phyloP scores from a whole-genome alignment of 1,140 invertebrate genomes.

The Hypothenemus hampei region DNA sequence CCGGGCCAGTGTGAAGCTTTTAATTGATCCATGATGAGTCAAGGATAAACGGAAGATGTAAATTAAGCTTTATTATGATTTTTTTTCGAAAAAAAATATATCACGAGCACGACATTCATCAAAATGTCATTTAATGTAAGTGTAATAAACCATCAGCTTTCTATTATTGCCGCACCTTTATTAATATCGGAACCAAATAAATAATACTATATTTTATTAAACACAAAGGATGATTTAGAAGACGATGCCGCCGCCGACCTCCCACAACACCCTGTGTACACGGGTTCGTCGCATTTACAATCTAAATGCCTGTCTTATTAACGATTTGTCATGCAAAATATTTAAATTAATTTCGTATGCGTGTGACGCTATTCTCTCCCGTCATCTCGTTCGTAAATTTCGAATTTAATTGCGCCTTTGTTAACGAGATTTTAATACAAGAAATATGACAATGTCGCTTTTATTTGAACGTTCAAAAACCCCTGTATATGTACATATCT shows the following conservation, averaged over 20 bases:
- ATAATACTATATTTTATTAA: not conserved
- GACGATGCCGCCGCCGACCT: not conserved
- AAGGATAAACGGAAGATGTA: slow-evolving; percentile 1
- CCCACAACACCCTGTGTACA: not conserved
- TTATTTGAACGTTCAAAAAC: too few species aligned
- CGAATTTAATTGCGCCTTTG: not conserved
- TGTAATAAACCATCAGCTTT: not conserved
- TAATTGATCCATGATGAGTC: slow-evolving; percentile 7
- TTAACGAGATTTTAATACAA: not conserved
- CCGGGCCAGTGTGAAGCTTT: slow-evolving; percentile 9
- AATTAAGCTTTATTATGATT: not conserved
- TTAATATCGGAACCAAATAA: not conserved
- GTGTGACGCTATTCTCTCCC: slow-evolving; percentile 4
- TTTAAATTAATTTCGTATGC: slow-evolving; percentile 18
- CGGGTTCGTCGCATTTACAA: not conserved
- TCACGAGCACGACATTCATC: slow-evolving; percentile 15
- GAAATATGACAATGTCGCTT: too few species aligned
- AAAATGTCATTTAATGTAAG: not conserved
- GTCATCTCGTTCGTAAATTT: slow-evolving; percentile 13
- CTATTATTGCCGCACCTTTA: not conserved
- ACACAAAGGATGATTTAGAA: too few species aligned
- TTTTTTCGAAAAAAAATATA: not conserved
- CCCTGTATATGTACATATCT: too few species aligned
- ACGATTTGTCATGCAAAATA: slow-evolving; percentile 22
- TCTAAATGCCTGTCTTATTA: slow-evolving; percentile 16